These are phyloP conservation scores for Hyla sarda DNA, from an alignment of 2,113 vertebrate genomes.

Conservation along the genomic window DNA sequence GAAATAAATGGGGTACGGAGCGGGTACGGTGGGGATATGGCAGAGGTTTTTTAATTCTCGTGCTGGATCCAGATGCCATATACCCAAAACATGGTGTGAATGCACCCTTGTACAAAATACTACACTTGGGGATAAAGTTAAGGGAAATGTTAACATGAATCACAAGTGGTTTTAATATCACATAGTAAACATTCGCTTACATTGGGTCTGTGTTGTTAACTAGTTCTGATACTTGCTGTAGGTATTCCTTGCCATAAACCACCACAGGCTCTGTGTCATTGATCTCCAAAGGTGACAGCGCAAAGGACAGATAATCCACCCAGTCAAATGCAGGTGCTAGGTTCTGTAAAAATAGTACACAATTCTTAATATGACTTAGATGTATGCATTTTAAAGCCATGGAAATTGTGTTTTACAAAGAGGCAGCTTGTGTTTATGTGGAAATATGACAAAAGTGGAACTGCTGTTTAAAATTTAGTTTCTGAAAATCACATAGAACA, in stretches of 20 bases:
- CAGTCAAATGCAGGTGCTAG: constrained; percentile 90
- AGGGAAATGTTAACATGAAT: background rate
- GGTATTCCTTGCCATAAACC: constrained; percentile 88
- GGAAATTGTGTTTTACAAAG: background rate
- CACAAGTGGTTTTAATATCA: background rate
- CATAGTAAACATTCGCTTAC: constrained; percentile 18
- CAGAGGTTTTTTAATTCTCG: no score
- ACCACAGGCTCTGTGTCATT: constrained; percentile 88
- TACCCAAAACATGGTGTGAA: no score
- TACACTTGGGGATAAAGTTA: no score
- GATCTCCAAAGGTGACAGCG: constrained; percentile 87
- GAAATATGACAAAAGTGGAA: background rate
- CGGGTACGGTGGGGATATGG: no score
- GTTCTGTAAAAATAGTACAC: constrained; percentile 60
- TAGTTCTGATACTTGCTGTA: constrained; percentile 92
- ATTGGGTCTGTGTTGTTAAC: constrained; percentile 83
- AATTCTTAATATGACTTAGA: background rate
- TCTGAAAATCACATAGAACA: background rate
- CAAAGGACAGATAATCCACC: constrained; percentile 89
- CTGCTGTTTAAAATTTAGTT: background rate
- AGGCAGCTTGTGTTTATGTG: background rate
- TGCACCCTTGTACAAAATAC: background rate
- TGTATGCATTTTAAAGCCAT: background rate
- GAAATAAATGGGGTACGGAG: no score
- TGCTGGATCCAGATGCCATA: no score